Evolutionary conservation across 1,140 invertebrate genomes (phyloP).

Genomic region (Aphelinus certus): DNA sequence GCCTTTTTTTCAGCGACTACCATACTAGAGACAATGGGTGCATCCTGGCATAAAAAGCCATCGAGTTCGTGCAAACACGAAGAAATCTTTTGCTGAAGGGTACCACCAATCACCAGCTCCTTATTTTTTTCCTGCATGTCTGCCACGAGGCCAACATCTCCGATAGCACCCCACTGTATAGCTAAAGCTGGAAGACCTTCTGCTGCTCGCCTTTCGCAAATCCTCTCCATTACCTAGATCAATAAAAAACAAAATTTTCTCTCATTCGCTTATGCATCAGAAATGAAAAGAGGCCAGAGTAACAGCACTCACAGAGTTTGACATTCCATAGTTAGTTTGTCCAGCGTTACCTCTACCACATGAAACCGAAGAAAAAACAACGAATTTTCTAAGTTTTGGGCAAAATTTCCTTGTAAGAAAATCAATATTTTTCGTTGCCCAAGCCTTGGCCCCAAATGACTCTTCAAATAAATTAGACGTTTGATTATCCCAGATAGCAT

Average conservation of each 20-base stretch:
- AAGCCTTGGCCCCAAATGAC: conserved; percentile 66
- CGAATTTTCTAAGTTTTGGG: conserved; percentile 66
- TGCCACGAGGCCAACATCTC: conserved; percentile 69
- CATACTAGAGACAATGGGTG: conserved; percentile 72
- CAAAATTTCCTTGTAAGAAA: conserved; percentile 65
- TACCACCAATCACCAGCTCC: conserved; percentile 70
- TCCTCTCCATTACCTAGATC: conserved; percentile 66
- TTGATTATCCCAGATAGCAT: conserved; percentile 67
- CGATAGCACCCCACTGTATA: conserved; percentile 71
- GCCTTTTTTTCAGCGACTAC: conserved; percentile 70
- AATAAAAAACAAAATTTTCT: background rate
- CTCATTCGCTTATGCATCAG: no score
- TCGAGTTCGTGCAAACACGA: conserved; percentile 70
- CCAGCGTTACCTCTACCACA: conserved; percentile 82
- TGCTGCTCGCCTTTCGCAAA: conserved; percentile 65
- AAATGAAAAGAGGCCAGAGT: no score
- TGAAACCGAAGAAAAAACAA: conserved; percentile 80
- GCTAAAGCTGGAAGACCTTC: conserved; percentile 69
- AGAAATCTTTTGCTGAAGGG: conserved; percentile 73
- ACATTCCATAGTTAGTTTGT: conserved; percentile 80
- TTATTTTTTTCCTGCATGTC: conserved; percentile 75
- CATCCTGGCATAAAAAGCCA: conserved; percentile 68
- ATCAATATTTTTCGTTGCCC: conserved; percentile 65
- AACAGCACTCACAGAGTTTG: conserved; percentile 61
- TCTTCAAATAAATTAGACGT: conserved; percentile 63